These are phyloP conservation scores for Actinia tenebrosa DNA, from an alignment of 64 coral and sea anemone genomes.

Conservation along the genomic window DNA sequence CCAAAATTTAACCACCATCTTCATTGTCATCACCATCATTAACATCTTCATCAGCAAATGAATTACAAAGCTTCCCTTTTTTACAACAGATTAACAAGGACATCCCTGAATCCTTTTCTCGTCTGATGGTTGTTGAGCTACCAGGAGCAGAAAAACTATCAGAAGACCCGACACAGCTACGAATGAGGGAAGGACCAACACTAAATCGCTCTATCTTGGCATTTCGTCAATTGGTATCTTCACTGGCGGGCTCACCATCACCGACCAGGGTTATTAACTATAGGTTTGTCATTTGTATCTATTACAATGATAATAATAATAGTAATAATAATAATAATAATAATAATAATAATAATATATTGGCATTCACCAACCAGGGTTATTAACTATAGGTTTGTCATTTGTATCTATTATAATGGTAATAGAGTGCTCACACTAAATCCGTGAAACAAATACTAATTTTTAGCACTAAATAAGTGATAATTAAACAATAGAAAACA, in stretches of 20 bases:
- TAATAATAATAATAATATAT: too few species aligned
- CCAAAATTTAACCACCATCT: background rate
- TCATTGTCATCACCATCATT: background rate
- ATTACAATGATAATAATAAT: background rate
- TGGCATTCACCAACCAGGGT: slow-evolving; percentile 34
- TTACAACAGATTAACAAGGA: slow-evolving; percentile 37
- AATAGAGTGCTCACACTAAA: too few species aligned
- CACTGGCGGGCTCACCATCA: slow-evolving; percentile 41
- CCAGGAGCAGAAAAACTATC: slow-evolving; percentile 83
- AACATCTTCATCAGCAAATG: background rate
- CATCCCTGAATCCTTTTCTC: slow-evolving; percentile 44
- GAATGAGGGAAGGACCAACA: slow-evolving; percentile 80
- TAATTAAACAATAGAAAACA: too few species aligned
- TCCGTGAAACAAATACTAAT: too few species aligned
- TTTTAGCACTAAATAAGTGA: too few species aligned
- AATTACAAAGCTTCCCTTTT: background rate
- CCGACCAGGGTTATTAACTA: slow-evolving; percentile 49
- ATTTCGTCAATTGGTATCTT: slow-evolving; percentile 46
- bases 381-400: slow-evolving; percentile 55
- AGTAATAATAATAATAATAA: too few species aligned
- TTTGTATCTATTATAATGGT: background rate
- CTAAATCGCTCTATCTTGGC: slow-evolving; percentile 61
- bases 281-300: slow-evolving; percentile 27
- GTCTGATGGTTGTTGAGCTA: slow-evolving; percentile 55
- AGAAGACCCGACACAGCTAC: slow-evolving; percentile 77